Evolutionary conservation across 2,797 vertebrate genomes (phyloP).

Genomic region (Ceyx erithaca): DNA sequence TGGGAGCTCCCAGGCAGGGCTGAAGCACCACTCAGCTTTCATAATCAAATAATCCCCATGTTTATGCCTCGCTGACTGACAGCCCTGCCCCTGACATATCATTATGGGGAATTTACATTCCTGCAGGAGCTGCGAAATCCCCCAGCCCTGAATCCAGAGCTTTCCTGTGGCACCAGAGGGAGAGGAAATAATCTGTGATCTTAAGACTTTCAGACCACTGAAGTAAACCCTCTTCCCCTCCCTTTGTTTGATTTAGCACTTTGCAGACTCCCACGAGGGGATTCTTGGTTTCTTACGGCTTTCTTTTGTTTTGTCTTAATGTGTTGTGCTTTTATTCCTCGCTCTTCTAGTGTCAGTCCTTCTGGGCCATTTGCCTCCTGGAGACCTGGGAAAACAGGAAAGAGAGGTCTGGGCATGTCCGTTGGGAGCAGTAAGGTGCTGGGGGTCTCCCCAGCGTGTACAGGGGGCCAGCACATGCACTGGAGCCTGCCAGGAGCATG

Average conservation of each 20-base stretch:
- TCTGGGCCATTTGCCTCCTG: neutral
- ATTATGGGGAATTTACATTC: slow-evolving; percentile 68
- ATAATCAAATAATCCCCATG: slow-evolving; percentile 59
- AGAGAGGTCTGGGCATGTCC: neutral
- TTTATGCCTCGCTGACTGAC: slow-evolving; percentile 39
- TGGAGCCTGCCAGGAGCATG: neutral
- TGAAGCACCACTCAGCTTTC: slow-evolving; percentile 22
- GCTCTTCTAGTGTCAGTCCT: neutral
- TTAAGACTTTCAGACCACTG: slow-evolving; percentile 58
- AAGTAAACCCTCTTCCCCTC: slow-evolving; percentile 58
- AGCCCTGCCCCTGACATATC: slow-evolving; percentile 44
- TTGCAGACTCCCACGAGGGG: slow-evolving; percentile 35
- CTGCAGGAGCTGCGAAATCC: slow-evolving; percentile 41
- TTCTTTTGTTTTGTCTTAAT: slow-evolving; percentile 55
- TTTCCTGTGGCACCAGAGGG: slow-evolving; percentile 64
- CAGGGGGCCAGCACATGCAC: neutral
- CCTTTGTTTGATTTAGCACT: slow-evolving; percentile 63
- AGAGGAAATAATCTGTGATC: slow-evolving; percentile 67
- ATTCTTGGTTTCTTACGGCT: slow-evolving; percentile 27
- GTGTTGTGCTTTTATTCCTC: slow-evolving; percentile 8
- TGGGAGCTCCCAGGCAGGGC: neutral
- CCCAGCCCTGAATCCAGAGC: neutral
- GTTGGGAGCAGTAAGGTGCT: neutral
- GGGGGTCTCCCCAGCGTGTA: neutral
- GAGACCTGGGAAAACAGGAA: neutral